Conservation (phyloP, 2,888 invertebrate species). For the Dolomedes plantarius region DNA sequence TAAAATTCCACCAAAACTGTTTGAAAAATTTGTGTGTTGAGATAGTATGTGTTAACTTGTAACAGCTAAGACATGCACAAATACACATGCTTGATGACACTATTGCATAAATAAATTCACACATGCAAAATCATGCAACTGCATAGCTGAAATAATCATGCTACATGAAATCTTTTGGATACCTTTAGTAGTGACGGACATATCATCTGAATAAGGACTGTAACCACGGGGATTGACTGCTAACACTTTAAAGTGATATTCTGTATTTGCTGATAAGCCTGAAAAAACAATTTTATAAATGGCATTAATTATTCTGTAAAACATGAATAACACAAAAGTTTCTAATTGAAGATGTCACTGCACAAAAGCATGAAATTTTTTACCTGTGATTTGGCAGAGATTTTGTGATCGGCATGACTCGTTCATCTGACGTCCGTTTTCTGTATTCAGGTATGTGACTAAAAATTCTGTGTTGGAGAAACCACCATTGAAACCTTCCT, state of each 20-base stretch:
- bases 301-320: background rate
- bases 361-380: no score
- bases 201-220: constrained; percentile 90
- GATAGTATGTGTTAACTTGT: constrained; percentile 15
- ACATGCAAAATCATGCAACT: background rate
- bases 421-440: constrained; percentile 79
- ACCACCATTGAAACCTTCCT: constrained; percentile 93
- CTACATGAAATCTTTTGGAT: background rate
- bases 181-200: constrained; percentile 87
- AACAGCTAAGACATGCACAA: background rate
- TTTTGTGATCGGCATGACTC: constrained; percentile 84
- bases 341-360: no score
- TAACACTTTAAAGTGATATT: constrained; percentile 88
- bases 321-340: no score
- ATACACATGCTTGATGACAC: background rate
- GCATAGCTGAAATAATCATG: background rate
- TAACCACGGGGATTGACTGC: constrained; percentile 80
- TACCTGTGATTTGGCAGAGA: constrained; percentile 88
- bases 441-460: constrained; percentile 88
- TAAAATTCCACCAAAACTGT: no score
- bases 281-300: constrained; percentile 15
- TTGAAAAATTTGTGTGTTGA: constrained; percentile 10
- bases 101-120: background rate
- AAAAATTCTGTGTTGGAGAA: constrained; percentile 82
- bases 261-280: constrained; percentile 88